Conservation (phyloP, 2,888 invertebrate species). For the Lysandra bellargus region DNA sequence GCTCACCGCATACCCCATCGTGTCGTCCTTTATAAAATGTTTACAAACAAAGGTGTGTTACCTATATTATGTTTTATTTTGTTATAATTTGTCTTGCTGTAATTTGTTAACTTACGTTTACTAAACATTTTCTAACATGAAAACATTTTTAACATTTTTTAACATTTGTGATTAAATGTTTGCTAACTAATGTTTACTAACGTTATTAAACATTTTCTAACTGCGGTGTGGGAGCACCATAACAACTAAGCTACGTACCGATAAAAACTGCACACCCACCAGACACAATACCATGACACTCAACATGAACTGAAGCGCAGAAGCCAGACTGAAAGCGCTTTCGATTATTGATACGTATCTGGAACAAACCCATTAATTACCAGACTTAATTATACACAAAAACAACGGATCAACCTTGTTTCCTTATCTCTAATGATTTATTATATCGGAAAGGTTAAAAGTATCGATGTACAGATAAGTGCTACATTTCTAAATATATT, state of each 20-base stretch:
- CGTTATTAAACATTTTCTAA: no score
- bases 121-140: no score
- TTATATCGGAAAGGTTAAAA: constrained; percentile 24
- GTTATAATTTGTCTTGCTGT: no score
- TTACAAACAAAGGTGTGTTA: no score
- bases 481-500: constrained; percentile 2
- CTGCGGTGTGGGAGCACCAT: no score
- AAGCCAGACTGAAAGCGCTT: constrained; percentile 72
- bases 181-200: no score
- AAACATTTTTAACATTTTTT: no score
- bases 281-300: constrained; percentile 76
- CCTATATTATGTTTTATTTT: no score
- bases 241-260: constrained; percentile 50
- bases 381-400: constrained; percentile 24
- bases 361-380: constrained; percentile 29
- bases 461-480: neutral
- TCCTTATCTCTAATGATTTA: constrained; percentile 23
- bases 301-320: constrained; percentile 74
- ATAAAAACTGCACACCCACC: constrained; percentile 72
- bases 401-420: constrained; percentile 16
- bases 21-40: no score
- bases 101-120: no score
- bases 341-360: constrained; percentile 76
- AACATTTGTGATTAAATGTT: no score
- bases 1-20: no score